Evolutionary conservation across 1,140 invertebrate genomes (phyloP).

Genomic region (Lucilia cuprina): DNA sequence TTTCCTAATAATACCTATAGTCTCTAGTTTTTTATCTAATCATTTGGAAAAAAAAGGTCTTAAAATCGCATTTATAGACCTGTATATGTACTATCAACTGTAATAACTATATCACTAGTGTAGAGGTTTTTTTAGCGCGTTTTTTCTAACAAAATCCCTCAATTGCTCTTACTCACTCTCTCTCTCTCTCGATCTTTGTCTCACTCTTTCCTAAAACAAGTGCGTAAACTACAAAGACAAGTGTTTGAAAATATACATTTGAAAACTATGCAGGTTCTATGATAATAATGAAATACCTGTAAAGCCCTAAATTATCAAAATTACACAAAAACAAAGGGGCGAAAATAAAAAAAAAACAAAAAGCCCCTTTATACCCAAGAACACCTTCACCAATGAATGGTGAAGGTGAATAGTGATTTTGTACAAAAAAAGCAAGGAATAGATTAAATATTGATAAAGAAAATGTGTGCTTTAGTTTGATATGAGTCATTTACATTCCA

Average conservation of each 20-base stretch:
- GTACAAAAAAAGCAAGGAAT: no score
- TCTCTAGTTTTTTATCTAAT: neutral
- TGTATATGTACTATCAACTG: neutral
- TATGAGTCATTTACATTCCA: no score
- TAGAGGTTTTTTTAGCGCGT: neutral
- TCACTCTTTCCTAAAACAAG: neutral
- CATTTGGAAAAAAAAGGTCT: neutral
- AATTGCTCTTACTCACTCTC: neutral
- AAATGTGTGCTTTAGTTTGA: no score
- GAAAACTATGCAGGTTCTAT: neutral
- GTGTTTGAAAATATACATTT: no score
- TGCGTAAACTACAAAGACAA: neutral
- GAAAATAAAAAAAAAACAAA: neutral
- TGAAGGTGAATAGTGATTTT: neutral
- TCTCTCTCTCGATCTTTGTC: neutral
- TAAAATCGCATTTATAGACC: constrained; percentile 19
- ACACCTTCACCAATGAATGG: neutral
- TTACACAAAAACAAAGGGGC: neutral
- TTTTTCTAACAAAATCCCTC: neutral
- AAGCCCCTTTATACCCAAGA: neutral
- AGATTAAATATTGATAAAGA: no score
- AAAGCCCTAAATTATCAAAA: neutral
- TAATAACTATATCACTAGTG: neutral
- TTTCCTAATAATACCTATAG: neutral
- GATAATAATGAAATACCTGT: neutral